A percentile compares a stretch with the other conserved stretches of the same genome.
Conservation (phyloP, 2,113 vertebrate genomes). For the Thymallus thymallus region DNA sequence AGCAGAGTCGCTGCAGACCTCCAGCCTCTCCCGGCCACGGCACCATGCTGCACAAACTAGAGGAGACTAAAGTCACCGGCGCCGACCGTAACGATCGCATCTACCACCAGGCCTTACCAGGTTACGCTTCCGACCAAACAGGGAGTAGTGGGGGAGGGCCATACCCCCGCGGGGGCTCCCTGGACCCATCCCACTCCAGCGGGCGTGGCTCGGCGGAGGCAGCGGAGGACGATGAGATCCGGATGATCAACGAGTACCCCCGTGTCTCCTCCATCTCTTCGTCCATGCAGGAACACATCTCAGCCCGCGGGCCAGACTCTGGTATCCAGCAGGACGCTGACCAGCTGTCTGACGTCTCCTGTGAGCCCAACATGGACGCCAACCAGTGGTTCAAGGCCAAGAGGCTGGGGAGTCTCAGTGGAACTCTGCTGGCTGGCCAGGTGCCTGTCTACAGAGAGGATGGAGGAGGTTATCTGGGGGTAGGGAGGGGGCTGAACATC, state of each 20-base stretch:
- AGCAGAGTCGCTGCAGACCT: conserved; percentile 45
- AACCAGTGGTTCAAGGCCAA: conserved; percentile 93
- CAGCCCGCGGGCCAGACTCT: conserved; percentile 91
- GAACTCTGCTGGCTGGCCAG: conserved; percentile 84
- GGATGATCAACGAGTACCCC: conserved; percentile 98
- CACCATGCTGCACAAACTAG: conserved; percentile 84
- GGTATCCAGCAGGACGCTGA: conserved; percentile 98
- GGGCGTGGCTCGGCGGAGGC: conserved; percentile 93
- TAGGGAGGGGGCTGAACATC: conserved; percentile 86
- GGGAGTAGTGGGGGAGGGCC: conserved; percentile 54
- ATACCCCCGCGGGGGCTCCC: conserved; percentile 89
- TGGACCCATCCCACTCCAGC: conserved; percentile 98
- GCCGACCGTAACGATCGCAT: conserved; percentile 75
- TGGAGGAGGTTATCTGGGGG: conserved; percentile 81
- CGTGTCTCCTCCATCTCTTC: conserved; percentile 92
- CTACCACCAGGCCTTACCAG: conserved; percentile 92
- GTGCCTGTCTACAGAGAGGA: conserved; percentile 86
- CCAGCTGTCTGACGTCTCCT: conserved; percentile 93
- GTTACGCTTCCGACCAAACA: conserved; percentile 76
- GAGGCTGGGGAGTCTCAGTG: conserved; percentile 81
- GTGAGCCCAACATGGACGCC: conserved; percentile 86
- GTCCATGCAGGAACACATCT: conserved; percentile 90
- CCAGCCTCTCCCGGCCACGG: conserved; percentile 39
- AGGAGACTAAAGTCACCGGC: conserved; percentile 73
- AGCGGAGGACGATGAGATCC: conserved; percentile 94